These are phyloP conservation scores for Brachionichthys hirsutus DNA, from an alignment of 2,113 vertebrate species.

Conservation along the genomic window DNA sequence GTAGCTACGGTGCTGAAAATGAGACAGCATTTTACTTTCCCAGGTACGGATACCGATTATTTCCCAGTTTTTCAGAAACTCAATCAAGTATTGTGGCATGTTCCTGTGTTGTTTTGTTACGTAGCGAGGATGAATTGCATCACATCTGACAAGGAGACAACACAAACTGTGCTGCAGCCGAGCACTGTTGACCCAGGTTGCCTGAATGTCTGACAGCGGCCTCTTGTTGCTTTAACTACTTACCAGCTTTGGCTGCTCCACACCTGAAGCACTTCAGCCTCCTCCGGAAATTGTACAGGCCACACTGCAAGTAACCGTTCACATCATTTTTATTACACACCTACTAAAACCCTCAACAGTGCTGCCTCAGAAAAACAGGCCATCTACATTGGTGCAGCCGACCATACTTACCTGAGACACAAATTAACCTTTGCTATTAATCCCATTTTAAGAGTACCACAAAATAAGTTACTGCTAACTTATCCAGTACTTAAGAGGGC, in stretches of 20 bases:
- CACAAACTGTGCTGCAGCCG: slow-evolving; percentile 39
- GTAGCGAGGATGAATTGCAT: slow-evolving; percentile 8
- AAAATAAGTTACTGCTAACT: slow-evolving; percentile 14
- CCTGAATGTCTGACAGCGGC: slow-evolving; percentile 62
- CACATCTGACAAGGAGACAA: slow-evolving; percentile 17
- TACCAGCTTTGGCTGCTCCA: slow-evolving; percentile 96
- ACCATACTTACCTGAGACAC: slow-evolving; percentile 64
- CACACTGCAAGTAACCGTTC: slow-evolving; percentile 89
- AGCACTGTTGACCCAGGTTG: slow-evolving; percentile 45
- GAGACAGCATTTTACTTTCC: not conserved
- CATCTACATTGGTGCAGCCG: slow-evolving; percentile 60
- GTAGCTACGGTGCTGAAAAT: not conserved
- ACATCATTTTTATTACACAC: slow-evolving; percentile 79
- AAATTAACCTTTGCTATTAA: slow-evolving; percentile 45
- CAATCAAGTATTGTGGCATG: slow-evolving; percentile 8
- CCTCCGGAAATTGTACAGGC: slow-evolving; percentile 99
- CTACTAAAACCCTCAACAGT: slow-evolving; percentile 67
- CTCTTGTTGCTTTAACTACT: slow-evolving; percentile 74
- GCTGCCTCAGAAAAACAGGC: slow-evolving; percentile 63
- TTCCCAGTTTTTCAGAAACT: not conserved
- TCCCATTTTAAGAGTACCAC: slow-evolving; percentile 20
- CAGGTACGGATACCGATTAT: not conserved
- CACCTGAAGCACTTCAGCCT: slow-evolving; percentile 99
- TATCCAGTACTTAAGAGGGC: too few relatives aligned
- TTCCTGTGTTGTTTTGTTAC: slow-evolving; percentile 6